Evolutionary conservation across 2,113 vertebrate species (phyloP), one percentile per base, ranked within the genome.

Genomic region (Oplegnathus fasciatus): DNA sequence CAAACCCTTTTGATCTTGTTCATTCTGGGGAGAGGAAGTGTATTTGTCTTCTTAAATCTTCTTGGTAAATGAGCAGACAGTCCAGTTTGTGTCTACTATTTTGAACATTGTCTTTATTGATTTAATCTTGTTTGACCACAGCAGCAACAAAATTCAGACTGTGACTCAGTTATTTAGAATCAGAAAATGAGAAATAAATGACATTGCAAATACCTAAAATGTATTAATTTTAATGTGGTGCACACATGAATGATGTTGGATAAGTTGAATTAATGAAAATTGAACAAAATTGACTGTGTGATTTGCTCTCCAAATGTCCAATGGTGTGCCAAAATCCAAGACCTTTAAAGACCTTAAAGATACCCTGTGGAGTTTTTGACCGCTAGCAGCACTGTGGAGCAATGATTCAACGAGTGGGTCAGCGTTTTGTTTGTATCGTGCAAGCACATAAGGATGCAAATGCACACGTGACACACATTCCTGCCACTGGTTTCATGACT

Each of bases 31-130:
- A 64, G 37, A 62, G n/a, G 40, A 26, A 17, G n/a, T 50, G 30
- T 55, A 13, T 69, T 72, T 78, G 26, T 74, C 30, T 20, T 67
- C 40, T 62, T 28, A 46, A 81, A 66, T 66, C 20, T 64, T 20
- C 26, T 37, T 66, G 52, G 30, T 60, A 66, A 71, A 80, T 26
- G 13, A 71, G 85, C 42, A 50, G 57, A 44, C 76, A 20, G 50
- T 74, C 15, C 2, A 17, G 8, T 15, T 32, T 37, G n/a, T 17
- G n/a, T 34, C 32, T 9, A 30, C n/a, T 34, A 52, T 69, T 69
- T 69, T 69, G 14, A 69, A 50, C 46, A 48, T 60, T 20, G 13
- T 50, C 42, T 52, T 80, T 46, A 26, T 65, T 42, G 18, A 55
- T 70, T 42, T 24, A 62, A 42, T 57, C 13, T 28, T 30, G n/a